These are phyloP conservation scores for Diplosoma virens DNA, from an alignment of 23 tunicate species.

Conservation along the genomic window DNA sequence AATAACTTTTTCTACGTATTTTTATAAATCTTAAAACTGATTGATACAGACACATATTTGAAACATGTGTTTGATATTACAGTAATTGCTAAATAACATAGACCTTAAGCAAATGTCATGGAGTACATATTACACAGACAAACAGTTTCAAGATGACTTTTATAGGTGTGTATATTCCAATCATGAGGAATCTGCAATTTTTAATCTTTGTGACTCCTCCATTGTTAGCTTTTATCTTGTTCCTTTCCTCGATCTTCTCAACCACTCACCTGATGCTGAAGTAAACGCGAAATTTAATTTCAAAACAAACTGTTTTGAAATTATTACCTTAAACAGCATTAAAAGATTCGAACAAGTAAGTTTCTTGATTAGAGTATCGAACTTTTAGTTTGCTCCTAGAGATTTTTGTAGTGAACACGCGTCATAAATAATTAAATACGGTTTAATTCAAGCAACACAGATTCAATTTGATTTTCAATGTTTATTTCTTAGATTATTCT, in stretches of 20 bases:
- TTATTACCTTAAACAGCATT: constrained; percentile 10
- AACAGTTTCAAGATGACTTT: background rate
- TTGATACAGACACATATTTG: too few relatives aligned
- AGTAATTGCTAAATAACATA: too few relatives aligned
- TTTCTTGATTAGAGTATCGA: background rate
- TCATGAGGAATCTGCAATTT: constrained; percentile 2
- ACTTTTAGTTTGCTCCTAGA: too few relatives aligned
- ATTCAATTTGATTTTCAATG: too few relatives aligned
- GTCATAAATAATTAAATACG: too few relatives aligned
- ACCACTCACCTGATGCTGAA: constrained; percentile 48
- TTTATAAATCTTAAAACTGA: too few relatives aligned
- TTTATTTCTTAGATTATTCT: too few relatives aligned
- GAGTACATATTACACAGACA: background rate
- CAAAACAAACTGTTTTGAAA: constrained; percentile 35
- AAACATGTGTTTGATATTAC: too few relatives aligned
- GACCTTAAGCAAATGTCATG: background rate
- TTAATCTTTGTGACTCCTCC: background rate
- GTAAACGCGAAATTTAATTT: constrained; percentile 51
- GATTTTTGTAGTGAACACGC: too few relatives aligned
- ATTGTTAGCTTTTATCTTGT: constrained; percentile 58
- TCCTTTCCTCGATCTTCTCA: constrained; percentile 82
- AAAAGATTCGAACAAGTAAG: constrained; percentile 36
- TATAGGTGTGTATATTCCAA: constrained; percentile 58
- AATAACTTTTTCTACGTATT: too few relatives aligned
- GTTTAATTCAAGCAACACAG: too few relatives aligned